A percentile compares a stretch with the other conserved stretches of the same genome.
phyloP scores from a whole-genome alignment of 2,888 invertebrate genomes.

The Pollenia angustigena region DNA sequence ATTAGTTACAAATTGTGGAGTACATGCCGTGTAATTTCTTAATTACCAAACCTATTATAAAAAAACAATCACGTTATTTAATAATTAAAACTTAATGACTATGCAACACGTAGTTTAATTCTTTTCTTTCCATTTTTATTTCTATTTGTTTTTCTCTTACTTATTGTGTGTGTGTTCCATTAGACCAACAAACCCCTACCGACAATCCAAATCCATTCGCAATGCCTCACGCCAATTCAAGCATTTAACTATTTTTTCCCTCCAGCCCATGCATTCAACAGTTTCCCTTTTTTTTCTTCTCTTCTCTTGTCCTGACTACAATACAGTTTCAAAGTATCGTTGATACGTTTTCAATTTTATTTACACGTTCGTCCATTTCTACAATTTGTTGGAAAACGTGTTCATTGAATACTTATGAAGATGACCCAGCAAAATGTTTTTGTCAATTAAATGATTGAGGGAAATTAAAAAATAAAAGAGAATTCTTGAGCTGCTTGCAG shows the following conservation, averaged over 20 bases:
- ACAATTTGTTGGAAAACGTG: slow-evolving; percentile 62
- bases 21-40: slow-evolving; percentile 71
- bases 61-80: slow-evolving; percentile 73
- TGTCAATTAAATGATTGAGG: too few species aligned
- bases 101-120: slow-evolving; percentile 72
- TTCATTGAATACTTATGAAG: slow-evolving; percentile 43
- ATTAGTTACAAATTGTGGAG: slow-evolving; percentile 66
- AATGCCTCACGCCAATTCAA: slow-evolving; percentile 9
- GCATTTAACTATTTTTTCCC: background rate
- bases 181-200: slow-evolving; percentile 19
- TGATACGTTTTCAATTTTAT: slow-evolving; percentile 59
- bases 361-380: slow-evolving; percentile 66
- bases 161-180: slow-evolving; percentile 31
- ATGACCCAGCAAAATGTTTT: slow-evolving; percentile 35
- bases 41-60: slow-evolving; percentile 68
- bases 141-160: slow-evolving; percentile 28
- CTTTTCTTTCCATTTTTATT: slow-evolving; percentile 31
- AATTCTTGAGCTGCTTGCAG: too few species aligned
- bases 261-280: slow-evolving; percentile 20
- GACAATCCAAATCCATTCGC: slow-evolving; percentile 52
- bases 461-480: too few species aligned
- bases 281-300: background rate
- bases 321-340: slow-evolving; percentile 20
- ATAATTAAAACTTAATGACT: slow-evolving; percentile 73
- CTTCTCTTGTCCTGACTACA: background rate